Evolutionary conservation across 2,888 invertebrate species (phyloP), one percentile per base, ranked within the genome.

Genomic region (Venustoraphidia nigricollis): DNA sequence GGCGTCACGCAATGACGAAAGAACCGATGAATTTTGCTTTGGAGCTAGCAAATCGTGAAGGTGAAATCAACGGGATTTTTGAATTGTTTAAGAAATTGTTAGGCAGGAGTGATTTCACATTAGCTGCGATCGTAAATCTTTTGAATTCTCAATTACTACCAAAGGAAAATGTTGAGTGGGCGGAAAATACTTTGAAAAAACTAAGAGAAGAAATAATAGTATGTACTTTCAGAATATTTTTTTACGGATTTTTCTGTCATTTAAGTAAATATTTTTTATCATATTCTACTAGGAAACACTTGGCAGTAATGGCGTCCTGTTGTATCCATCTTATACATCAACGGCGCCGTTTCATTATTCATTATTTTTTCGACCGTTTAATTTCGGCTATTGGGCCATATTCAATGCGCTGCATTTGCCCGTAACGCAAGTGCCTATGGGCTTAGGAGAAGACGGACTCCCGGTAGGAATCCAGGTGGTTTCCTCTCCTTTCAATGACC

Each of bases 401-500:
- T 85, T 92, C 66, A 95, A 93, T 67, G 83, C 81, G 9, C 66
- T 94, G 14, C 79, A 81, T 43, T 69, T 92, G 44, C 94, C 94
- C 1, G 81, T 76, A 0, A 90, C 86, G 0, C 88, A 90, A 71
- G 83, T 90, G 4, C 92, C 92, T 0, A 65, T 92, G 36, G 91
- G 91, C 0, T 64, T 91, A 43, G 76, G 75, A 57, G 60, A 66
- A 3, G 69, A 74, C 8, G 87, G 88, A 0, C 60, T 91, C 1
- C 91, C 91, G 0, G 58, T 90, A 10, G 91, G 91, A 27, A 62
- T 91, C 11, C 91, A 92, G 65, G 76, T 84, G n/a, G 80, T 83
- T 10, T 79, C 81, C 5, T 78, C 75, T 0, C 80, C 81, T 1
- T 67, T 73, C 50, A 75, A 78, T 17, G 91, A 92, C 58, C 77